Percentiles rank a stretch among this genome's conserved stretches.
Evolutionary conservation across 2,113 vertebrate genomes (phyloP).

Genomic region (Muscicapa adusta): DNA sequence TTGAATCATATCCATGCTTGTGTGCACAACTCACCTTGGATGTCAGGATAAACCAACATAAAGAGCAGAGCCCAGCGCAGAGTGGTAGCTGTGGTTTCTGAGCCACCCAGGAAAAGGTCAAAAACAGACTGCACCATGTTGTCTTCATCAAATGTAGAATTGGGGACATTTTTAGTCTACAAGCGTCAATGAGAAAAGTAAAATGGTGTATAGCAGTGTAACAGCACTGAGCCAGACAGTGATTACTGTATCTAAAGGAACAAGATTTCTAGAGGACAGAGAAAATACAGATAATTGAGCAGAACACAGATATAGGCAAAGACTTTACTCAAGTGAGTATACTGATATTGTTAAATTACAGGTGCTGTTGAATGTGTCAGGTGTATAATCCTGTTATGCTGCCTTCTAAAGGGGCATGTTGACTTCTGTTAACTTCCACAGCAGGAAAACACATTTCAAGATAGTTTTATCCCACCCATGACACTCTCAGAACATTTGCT

Average conservation of each 20-base stretch:
- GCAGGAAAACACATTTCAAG: not conserved
- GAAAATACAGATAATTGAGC: not conserved
- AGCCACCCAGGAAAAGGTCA: constrained; percentile 70
- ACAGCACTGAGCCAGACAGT: not conserved
- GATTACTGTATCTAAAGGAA: not conserved
- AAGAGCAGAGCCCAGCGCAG: constrained; percentile 70
- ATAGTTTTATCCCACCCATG: not conserved
- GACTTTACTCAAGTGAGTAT: not conserved
- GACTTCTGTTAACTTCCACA: not conserved
- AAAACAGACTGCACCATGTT: constrained; percentile 62
- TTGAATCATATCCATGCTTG: not conserved
- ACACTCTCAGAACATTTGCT: not conserved
- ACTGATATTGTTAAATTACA: not conserved
- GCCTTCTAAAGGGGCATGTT: not conserved
- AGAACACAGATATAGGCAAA: not conserved
- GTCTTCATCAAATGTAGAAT: constrained; percentile 61
- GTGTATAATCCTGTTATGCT: not conserved
- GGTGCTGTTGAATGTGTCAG: not conserved
- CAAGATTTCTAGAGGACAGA: not conserved
- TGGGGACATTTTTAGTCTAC: constrained; percentile 22
- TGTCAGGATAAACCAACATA: constrained; percentile 57
- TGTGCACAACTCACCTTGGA: constrained; percentile 48
- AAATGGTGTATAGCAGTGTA: not conserved
- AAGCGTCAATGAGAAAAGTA: not conserved
- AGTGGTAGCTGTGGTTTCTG: constrained; percentile 63